Evolutionary conservation across 2,113 vertebrate genomes (phyloP), one percentile per base, ranked within the genome.

Genomic region (Silurus glanis): DNA sequence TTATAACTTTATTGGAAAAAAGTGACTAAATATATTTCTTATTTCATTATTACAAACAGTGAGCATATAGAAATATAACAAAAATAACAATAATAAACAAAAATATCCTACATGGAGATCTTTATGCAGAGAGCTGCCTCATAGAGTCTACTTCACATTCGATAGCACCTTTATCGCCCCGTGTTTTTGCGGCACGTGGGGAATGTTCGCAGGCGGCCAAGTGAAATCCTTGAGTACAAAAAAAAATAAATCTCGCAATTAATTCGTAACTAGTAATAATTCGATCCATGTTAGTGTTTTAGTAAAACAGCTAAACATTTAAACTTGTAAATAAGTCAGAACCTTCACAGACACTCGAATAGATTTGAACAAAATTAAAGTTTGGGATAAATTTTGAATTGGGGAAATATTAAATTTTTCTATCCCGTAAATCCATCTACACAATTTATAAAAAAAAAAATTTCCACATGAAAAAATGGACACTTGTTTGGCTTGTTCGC

Each of bases 1-100:
- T 88, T 91, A 87, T 82, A 83, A 62, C 82, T 95, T 95, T 95
- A 95, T 94, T 95, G 91, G 91, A 93, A 94, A 94, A 92, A 84
- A 21, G 87, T 88, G 90, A 92, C 94, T 92, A 87, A 88, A 89
- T 91, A 91, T 91, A 88, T 90, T 89, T 91, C 83, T 91, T 89
- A 86, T 89, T 89, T 90, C 75, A 85, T 69, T 71, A 85, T 85
- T 93, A 94, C 90, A 93, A 91, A 28, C 88, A 91, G 91, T 87
- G 90, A 92, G 89, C 89, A 89, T 91, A 92, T 87, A 94, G 86
- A 85, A 64, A 56, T 69, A 85, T 76, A 86, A 76, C 14, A 79
- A 67, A 62, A 87, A 87, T 37, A 37, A 37, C 37, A 37, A 37
- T 37, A 83, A 91, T 83, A 87, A 83, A 83, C 83, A 84, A 89